Evolutionary conservation across 2,113 vertebrate species (phyloP).

Genomic region (Rhinopomastus cyanomelas): DNA sequence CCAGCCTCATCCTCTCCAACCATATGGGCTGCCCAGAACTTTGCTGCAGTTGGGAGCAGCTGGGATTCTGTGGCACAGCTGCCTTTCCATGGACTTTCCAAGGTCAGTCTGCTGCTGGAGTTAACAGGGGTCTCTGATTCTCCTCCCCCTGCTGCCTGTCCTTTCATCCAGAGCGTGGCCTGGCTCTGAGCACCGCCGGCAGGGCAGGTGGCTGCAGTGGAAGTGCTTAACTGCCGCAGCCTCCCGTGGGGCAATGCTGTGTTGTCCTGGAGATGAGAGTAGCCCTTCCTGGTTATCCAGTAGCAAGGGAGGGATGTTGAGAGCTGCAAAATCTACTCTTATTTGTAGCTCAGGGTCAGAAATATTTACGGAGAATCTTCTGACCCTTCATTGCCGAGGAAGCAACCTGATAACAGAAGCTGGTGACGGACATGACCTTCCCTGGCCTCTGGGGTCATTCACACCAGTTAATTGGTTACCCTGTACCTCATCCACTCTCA

Average conservation of each 20-base stretch:
- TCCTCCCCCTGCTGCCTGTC: rapidly evolving
- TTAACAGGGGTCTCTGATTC: background rate
- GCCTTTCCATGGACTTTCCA: background rate
- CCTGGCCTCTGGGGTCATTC: background rate
- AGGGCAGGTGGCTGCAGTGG: background rate
- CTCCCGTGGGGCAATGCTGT: background rate
- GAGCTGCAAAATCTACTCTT: background rate
- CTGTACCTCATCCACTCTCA: no score
- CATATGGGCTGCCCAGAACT: background rate
- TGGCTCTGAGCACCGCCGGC: background rate
- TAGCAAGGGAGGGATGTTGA: background rate
- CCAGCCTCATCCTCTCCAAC: background rate
- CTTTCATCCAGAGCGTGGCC: background rate
- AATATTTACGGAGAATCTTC: background rate
- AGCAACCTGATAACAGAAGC: rapidly evolving
- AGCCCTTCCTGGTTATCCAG: background rate
- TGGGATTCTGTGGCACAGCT: background rate
- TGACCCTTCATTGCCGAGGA: background rate
- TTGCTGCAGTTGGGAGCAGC: background rate
- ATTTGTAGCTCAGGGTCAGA: background rate
- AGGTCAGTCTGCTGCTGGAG: background rate
- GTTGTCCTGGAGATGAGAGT: rapidly evolving
- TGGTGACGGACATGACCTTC: background rate
- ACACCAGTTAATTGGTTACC: background rate
- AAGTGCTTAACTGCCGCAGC: rapidly evolving